phyloP scores from a whole-genome alignment of 2,888 invertebrate genomes.

The Agrochola lychnidis region DNA sequence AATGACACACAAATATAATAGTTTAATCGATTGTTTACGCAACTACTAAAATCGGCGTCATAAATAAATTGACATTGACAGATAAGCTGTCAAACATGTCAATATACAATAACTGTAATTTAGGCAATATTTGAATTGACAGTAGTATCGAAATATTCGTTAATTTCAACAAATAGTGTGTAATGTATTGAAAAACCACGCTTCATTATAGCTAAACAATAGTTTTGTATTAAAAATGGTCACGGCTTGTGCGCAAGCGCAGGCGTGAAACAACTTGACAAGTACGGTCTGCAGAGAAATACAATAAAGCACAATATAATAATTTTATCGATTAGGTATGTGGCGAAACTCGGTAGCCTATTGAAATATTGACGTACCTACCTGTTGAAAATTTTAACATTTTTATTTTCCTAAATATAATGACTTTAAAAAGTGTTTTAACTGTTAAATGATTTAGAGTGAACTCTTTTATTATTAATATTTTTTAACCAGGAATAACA shows the following conservation, averaged over 20 bases:
- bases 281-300: slow-evolving; percentile 54
- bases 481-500: neutral
- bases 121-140: slow-evolving; percentile 31
- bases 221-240: slow-evolving; percentile 67
- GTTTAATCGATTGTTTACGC: neutral
- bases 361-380: neutral
- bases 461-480: neutral
- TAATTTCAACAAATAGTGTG: slow-evolving; percentile 58
- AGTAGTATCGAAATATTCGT: slow-evolving; percentile 45
- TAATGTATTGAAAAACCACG: slow-evolving; percentile 62
- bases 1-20: neutral
- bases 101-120: slow-evolving; percentile 26
- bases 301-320: slow-evolving; percentile 12
- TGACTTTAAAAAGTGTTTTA: neutral
- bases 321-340: neutral
- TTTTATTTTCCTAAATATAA: neutral
- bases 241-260: slow-evolving; percentile 64
- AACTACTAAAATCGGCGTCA: slow-evolving; percentile 1
- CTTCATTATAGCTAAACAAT: slow-evolving; percentile 68
- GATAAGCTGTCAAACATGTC: slow-evolving; percentile 23
- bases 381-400: neutral
- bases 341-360: neutral
- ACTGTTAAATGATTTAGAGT: neutral
- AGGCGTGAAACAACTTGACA: slow-evolving; percentile 61
- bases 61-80: slow-evolving; percentile 7